Evolutionary conservation across 2,888 invertebrate genomes (phyloP).

Genomic region (Sthenelais limicola): DNA sequence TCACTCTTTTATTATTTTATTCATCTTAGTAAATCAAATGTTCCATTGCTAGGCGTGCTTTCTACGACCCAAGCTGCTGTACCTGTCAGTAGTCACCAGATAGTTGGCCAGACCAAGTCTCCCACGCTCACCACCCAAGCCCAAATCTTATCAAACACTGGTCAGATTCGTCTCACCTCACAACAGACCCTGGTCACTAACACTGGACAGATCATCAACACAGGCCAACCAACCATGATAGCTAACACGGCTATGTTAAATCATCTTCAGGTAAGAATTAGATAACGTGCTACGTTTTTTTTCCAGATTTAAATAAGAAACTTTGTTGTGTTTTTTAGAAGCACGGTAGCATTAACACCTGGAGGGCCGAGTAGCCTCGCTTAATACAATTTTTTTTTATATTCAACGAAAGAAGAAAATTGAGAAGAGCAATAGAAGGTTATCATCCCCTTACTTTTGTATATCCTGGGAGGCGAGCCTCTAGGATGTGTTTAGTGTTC

Average conservation of each 20-base stretch:
- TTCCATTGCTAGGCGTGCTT: slow-evolving; percentile 54
- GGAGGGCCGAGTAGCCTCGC: too few relatives aligned
- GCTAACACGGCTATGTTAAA: slow-evolving; percentile 63
- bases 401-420: too few relatives aligned
- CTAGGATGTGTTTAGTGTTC: too few relatives aligned
- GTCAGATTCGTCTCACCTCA: slow-evolving; percentile 22
- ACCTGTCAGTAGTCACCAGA: slow-evolving; percentile 50
- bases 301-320: neutral
- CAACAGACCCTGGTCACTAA: slow-evolving; percentile 40
- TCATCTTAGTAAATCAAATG: too few relatives aligned
- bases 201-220: slow-evolving; percentile 45
- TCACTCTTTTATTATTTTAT: too few relatives aligned
- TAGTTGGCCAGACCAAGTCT: slow-evolving; percentile 57
- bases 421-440: too few relatives aligned
- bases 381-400: too few relatives aligned
- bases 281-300: neutral
- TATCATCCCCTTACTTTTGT: too few relatives aligned
- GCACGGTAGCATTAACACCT: too few relatives aligned
- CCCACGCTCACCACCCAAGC: slow-evolving; percentile 57
- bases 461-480: too few relatives aligned
- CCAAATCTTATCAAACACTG: slow-evolving; percentile 60
- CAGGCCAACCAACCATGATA: slow-evolving; percentile 52
- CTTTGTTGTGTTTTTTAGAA: too few relatives aligned
- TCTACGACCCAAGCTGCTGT: too few relatives aligned
- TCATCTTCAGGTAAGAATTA: slow-evolving; percentile 50